Conservation (phyloP, 92 coral and sea anemone genomes). For the Actinostola sp. region DNA sequence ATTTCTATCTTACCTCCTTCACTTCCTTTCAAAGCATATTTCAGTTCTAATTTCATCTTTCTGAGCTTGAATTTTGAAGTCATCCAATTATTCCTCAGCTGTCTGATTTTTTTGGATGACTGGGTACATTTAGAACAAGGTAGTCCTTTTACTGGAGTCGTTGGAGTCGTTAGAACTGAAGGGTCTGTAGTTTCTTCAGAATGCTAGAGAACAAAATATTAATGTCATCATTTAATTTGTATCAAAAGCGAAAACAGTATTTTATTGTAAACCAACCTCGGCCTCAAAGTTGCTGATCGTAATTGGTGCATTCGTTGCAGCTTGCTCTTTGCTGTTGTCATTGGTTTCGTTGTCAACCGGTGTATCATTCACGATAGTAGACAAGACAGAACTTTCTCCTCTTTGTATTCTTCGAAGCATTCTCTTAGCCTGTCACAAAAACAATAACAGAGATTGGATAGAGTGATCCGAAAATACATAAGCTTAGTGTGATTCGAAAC, state of each 20-base stretch:
- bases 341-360: too few relatives aligned
- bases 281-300: not conserved
- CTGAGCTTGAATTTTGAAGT: not conserved
- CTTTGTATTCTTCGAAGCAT: too few relatives aligned
- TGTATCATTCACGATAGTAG: too few relatives aligned
- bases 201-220: too few relatives aligned
- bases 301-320: too few relatives aligned
- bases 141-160: not conserved
- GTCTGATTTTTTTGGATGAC: not conserved
- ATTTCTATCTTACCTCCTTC: not conserved
- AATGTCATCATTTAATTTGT: too few relatives aligned
- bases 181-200: not conserved
- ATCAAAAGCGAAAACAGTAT: too few relatives aligned
- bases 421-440: too few relatives aligned
- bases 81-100: conserved; percentile 4
- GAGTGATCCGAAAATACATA: not conserved
- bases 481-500: not conserved
- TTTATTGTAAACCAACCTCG: too few relatives aligned
- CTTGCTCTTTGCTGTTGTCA: too few relatives aligned
- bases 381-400: too few relatives aligned
- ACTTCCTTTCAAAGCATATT: not conserved
- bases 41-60: not conserved
- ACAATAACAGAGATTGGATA: too few relatives aligned
- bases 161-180: not conserved
- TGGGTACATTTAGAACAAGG: not conserved